phyloP scores from a whole-genome alignment of 1,140 invertebrate genomes.

The Lithobius niger region DNA sequence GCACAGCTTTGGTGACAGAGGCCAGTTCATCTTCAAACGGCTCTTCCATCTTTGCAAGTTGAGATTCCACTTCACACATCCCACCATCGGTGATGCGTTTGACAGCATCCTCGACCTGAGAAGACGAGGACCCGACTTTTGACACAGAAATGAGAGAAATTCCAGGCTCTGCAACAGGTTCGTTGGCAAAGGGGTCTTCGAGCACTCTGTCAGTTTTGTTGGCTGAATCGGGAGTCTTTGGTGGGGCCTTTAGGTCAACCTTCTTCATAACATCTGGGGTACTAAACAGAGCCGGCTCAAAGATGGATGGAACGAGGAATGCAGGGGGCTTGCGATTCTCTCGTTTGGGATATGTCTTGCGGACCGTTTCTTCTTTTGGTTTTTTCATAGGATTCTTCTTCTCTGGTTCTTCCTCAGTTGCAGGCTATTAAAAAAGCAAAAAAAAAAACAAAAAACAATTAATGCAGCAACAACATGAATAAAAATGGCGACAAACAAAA shows the following conservation, averaged over 20 bases:
- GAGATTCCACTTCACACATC: slow-evolving; percentile 30
- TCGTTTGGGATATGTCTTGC: slow-evolving; percentile 40
- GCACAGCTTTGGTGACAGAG: background rate
- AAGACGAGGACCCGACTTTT: slow-evolving; percentile 4
- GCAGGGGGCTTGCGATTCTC: slow-evolving; percentile 50
- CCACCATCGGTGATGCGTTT: slow-evolving; percentile 20
- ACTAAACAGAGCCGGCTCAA: slow-evolving; percentile 52
- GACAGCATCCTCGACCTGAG: slow-evolving; percentile 22
- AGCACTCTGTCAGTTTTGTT: background rate
- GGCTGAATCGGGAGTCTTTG: slow-evolving; percentile 3
- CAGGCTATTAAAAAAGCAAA: too few species aligned
- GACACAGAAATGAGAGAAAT: background rate
- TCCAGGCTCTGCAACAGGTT: background rate
- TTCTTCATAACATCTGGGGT: slow-evolving; percentile 55
- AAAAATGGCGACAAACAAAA: background rate
- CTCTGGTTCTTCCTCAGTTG: slow-evolving; percentile 9
- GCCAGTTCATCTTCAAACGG: slow-evolving; percentile 3
- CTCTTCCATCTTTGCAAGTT: slow-evolving; percentile 13
- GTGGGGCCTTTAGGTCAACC: slow-evolving; percentile 10
- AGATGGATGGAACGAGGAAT: slow-evolving; percentile 37
- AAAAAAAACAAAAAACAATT: background rate
- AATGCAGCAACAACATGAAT: background rate
- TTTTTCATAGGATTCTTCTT: slow-evolving; percentile 13
- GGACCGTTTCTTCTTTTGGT: background rate
- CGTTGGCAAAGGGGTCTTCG: slow-evolving; percentile 28